phyloP scores from a whole-genome alignment of 2,113 vertebrate genomes.

The Prunella himalayana region DNA sequence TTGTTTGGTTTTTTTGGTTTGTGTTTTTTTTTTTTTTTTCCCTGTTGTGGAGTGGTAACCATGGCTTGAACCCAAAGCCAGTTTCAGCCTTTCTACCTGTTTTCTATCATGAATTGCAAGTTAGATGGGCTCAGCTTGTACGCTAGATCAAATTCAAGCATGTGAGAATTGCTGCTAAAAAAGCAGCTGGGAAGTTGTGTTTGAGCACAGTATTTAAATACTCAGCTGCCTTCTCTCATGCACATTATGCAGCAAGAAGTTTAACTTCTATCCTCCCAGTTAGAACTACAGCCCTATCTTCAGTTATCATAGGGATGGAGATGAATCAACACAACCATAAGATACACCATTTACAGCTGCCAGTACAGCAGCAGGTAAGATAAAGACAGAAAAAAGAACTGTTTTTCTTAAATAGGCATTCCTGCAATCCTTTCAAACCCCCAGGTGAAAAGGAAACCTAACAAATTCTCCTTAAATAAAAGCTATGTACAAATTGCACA shows the following conservation, averaged over 20 bases:
- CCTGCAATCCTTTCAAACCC: neutral
- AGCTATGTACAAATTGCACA: conserved; percentile 79
- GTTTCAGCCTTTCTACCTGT: conserved; percentile 7
- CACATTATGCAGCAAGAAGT: conserved; percentile 58
- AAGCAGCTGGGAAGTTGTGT: conserved; percentile 1
- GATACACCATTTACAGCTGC: conserved; percentile 51
- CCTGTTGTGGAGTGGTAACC: neutral
- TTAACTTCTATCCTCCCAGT: conserved; percentile 25
- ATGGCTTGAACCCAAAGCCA: neutral
- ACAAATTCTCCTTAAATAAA: conserved; percentile 72
- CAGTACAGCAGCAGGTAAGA: conserved; percentile 33
- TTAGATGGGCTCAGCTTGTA: neutral
- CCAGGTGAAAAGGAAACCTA: conserved; percentile 52
- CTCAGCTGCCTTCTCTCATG: conserved; percentile 23
- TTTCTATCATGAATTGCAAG: neutral
- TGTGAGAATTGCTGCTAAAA: neutral
- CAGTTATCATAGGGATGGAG: conserved; percentile 26
- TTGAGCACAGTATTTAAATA: neutral
- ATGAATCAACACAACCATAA: neutral
- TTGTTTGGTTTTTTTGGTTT: neutral
- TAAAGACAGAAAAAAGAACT: neutral
- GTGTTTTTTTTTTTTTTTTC: neutral
- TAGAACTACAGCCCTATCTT: conserved; percentile 12
- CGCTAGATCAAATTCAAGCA: neutral
- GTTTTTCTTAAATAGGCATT: conserved; percentile 14